These are phyloP conservation scores for Lithophane ornitopus DNA, from an alignment of 2,888 invertebrate genomes.

Conservation along the genomic window DNA sequence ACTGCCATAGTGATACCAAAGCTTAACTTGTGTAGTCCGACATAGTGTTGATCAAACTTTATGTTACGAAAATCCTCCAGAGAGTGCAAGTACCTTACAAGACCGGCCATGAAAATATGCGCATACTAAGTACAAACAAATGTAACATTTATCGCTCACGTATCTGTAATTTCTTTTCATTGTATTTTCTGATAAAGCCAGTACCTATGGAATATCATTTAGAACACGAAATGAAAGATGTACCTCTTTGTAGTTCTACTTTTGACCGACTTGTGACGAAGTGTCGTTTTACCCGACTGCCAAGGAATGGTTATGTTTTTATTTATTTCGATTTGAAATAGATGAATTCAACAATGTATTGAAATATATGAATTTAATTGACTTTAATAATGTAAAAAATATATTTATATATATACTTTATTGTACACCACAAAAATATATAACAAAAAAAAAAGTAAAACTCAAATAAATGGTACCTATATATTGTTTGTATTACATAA, in stretches of 20 bases:
- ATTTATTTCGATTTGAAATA: neutral
- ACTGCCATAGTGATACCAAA: neutral
- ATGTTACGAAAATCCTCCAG: neutral
- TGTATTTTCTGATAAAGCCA: slow-evolving; percentile 31
- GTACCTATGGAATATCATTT: neutral
- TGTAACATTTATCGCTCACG: slow-evolving; percentile 25
- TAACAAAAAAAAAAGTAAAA: too few relatives aligned
- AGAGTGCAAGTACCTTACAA: slow-evolving; percentile 19
- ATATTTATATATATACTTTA: too few relatives aligned
- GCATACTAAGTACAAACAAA: slow-evolving; percentile 33
- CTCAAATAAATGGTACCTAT: neutral
- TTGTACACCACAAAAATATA: too few relatives aligned
- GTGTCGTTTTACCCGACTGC: too few relatives aligned
- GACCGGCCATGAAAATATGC: slow-evolving; percentile 31
- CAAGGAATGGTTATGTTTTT: too few relatives aligned
- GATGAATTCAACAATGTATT: too few relatives aligned
- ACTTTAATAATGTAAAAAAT: neutral
- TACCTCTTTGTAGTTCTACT: neutral
- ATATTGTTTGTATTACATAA: too few relatives aligned
- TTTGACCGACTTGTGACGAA: neutral
- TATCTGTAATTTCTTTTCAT: slow-evolving; percentile 42
- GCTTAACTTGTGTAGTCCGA: neutral
- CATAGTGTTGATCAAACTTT: neutral
- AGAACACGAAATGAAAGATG: neutral
- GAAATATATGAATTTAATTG: neutral